These are phyloP conservation scores for Cisticola juncidis DNA, from an alignment of 2,113 vertebrate species.

Conservation along the genomic window DNA sequence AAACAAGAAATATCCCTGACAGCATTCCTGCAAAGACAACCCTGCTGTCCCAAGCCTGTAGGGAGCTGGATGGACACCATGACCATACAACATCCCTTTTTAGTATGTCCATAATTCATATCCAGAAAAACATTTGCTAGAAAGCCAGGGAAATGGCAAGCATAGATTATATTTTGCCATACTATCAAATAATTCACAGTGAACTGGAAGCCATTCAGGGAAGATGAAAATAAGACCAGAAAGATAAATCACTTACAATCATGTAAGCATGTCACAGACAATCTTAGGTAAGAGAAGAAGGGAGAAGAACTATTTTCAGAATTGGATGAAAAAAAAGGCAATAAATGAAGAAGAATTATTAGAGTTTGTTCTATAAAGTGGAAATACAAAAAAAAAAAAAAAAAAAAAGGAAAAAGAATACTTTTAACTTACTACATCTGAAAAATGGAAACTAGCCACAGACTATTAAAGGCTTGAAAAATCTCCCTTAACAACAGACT, in stretches of 20 bases:
- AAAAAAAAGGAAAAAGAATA: neutral
- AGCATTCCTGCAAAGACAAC: neutral
- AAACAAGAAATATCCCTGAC: neutral
- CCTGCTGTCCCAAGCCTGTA: fast-evolving
- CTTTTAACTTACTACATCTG: neutral
- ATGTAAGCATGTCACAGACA: neutral
- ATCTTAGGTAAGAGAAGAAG: neutral
- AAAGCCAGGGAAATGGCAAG: neutral
- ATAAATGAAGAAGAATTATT: constrained; percentile 26
- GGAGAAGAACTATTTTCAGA: neutral
- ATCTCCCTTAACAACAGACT: neutral
- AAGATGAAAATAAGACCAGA: constrained; percentile 26
- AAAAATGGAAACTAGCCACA: neutral
- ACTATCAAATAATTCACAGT: constrained; percentile 8
- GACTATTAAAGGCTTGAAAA: constrained; percentile 4
- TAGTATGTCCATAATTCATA: neutral
- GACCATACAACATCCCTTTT: neutral
- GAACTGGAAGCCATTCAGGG: constrained; percentile 16
- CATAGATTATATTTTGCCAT: neutral
- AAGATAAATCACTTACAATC: constrained; percentile 14
- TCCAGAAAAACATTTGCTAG: neutral
- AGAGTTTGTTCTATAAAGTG: neutral
- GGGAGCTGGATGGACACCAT: neutral
- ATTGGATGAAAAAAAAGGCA: neutral
- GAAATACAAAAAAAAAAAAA: neutral